Evolutionary conservation across 2,888 invertebrate species (phyloP).

Genomic region (Ophion costatus): DNA sequence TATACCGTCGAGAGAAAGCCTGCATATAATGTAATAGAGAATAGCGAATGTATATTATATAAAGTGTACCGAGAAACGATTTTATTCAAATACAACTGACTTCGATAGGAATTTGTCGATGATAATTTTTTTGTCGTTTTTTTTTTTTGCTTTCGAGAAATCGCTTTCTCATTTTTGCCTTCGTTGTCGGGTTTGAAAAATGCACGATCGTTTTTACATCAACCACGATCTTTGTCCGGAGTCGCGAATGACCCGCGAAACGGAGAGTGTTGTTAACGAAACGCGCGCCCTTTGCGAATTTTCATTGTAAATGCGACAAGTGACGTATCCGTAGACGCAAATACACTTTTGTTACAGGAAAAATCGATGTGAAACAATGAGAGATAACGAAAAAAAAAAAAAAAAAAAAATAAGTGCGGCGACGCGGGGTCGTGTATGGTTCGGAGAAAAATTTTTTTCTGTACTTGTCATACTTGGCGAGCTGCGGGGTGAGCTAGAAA

Average conservation of each 20-base stretch:
- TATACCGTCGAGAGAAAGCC: conserved; percentile 66
- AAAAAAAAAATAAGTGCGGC: conserved; percentile 8
- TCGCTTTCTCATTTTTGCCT: conserved; percentile 14
- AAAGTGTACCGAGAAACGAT: conserved; percentile 68
- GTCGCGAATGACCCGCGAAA: conserved; percentile 59
- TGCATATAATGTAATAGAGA: conserved; percentile 69
- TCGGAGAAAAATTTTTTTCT: conserved; percentile 24
- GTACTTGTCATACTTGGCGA: conserved; percentile 38
- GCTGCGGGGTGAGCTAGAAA: conserved; percentile 51
- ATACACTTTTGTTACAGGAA: not conserved
- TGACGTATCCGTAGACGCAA: not conserved
- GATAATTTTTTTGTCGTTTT: conserved; percentile 44
- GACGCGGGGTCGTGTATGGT: conserved; percentile 23
- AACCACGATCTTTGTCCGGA: conserved; percentile 33
- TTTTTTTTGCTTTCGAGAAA: not conserved
- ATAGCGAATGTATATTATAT: conserved; percentile 69
- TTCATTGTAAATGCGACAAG: conserved; percentile 11
- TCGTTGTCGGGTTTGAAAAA: not conserved
- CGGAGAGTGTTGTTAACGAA: conserved; percentile 16
- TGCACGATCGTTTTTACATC: not conserved
- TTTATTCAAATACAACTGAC: conserved; percentile 70
- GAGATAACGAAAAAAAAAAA: too few relatives aligned
- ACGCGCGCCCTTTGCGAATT: not conserved
- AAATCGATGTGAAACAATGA: not conserved
- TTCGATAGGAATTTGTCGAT: conserved; percentile 64